phyloP scores from a whole-genome alignment of 2,113 vertebrate genomes.

The Talpa occidentalis region DNA sequence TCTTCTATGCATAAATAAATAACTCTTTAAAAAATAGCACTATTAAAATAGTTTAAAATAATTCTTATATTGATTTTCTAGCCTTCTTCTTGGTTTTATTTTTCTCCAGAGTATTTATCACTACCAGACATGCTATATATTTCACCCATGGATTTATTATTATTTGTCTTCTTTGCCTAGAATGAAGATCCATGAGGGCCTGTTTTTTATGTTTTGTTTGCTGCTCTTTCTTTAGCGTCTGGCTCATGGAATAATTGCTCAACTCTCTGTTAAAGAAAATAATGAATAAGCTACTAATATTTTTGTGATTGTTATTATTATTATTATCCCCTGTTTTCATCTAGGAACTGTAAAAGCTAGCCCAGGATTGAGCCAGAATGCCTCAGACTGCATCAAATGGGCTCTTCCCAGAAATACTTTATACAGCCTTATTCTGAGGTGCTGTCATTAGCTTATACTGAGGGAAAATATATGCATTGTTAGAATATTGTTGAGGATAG shows the following conservation, averaged over 20 bases:
- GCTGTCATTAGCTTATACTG: neutral
- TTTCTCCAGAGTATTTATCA: neutral
- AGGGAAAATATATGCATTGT: neutral
- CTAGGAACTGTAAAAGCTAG: conserved; percentile 1
- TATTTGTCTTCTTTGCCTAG: neutral
- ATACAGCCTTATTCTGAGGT: neutral
- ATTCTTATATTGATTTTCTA: neutral
- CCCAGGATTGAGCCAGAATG: neutral
- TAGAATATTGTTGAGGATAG: neutral
- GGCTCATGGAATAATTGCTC: neutral
- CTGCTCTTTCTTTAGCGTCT: neutral
- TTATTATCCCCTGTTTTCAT: neutral
- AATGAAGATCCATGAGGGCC: neutral
- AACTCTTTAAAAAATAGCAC: no score
- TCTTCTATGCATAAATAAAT: no score
- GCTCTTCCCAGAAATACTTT: neutral
- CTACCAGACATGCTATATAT: neutral
- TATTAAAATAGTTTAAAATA: neutral
- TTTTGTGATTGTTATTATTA: neutral
- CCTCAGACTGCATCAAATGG: neutral
- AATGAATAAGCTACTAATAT: neutral
- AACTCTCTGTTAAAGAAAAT: neutral
- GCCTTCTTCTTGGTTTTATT: neutral
- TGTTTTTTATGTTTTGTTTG: neutral
- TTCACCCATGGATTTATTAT: neutral